Base-by-base conservation (phyloP, 2,797 vertebrate species). In the Pogoniulus pusillus region DNA sequence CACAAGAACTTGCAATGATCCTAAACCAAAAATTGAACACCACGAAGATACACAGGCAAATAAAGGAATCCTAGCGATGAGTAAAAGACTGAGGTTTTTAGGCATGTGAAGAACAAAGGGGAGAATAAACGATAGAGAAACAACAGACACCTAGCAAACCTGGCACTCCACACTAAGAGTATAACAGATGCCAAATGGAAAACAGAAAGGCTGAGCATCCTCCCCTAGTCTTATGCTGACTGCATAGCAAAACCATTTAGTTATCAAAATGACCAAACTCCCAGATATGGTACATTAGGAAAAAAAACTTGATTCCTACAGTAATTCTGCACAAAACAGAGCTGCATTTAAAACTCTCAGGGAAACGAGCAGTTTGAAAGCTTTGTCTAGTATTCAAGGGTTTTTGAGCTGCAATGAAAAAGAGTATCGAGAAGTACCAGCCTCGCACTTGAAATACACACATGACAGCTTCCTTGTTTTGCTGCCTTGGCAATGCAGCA, bases 1-100 rank as follows among this genome's bases (percentile, higher is more conserved):
- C 34, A 85, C 58, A 75, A 92, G 79, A 96, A 95, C 51, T 77
- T 94, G 60, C 93, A 95, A 90, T 60, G 26, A 91, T 87, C 55
- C 58, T 85, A 82, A 89, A 89, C 2, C 59, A 91, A 93, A 94
- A 94, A 94, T 84, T 26, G 24, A 95, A 86, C 13, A 17, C 70
- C 94, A 90, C 72, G 80, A 71, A 92, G 62, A 72, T 6, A 69
- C 14, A 43, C 13, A 74, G 20, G 41, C 58, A 76, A 83, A 82
- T 82, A 95, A 39, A 90, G 29, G 41, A 86, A 19, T 65, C 55
- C 71, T 82, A 95, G 85, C 43, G 91, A 93, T 22, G 32, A 77
- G 83, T 32, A 45, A 72, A 91, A 87, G 37, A 81, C 16, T 32
- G 62, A 23, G 37, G 34, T 5, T 73, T 95, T 82, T 32, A 85